These are phyloP conservation scores for Podocnemis expansa DNA, from an alignment of 2,113 vertebrate genomes.

Conservation along the genomic window DNA sequence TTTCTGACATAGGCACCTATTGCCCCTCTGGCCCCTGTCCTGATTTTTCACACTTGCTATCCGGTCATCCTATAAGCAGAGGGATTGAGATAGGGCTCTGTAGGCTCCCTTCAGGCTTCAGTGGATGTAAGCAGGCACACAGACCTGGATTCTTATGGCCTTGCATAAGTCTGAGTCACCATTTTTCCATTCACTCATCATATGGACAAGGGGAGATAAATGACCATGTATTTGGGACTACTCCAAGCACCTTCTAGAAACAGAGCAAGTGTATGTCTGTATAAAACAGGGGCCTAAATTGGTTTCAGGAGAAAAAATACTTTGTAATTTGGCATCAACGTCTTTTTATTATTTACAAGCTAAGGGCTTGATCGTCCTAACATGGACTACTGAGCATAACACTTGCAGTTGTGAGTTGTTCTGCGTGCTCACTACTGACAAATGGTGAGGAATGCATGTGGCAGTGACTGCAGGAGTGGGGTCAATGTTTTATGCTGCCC, in stretches of 20 bases:
- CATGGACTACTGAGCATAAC: no score
- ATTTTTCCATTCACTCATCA: background rate
- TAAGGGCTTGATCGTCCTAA: background rate
- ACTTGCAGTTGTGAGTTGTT: background rate
- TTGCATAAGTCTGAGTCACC: background rate
- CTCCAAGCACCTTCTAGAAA: background rate
- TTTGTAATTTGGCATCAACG: background rate
- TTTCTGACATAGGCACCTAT: no score
- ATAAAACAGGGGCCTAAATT: background rate
- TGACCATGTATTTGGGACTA: background rate
- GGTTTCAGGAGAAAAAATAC: accelerated
- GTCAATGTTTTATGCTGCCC: background rate
- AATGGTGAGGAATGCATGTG: accelerated
- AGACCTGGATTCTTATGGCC: background rate
- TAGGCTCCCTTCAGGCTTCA: no score
- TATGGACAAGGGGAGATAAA: accelerated
- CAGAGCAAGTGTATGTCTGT: background rate
- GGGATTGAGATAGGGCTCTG: background rate
- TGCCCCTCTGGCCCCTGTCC: background rate
- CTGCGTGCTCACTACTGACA: accelerated
- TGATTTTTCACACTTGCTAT: no score
- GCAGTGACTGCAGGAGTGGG: accelerated
- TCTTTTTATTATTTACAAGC: background rate
- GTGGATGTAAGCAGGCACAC: background rate
- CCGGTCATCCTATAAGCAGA: background rate